Evolutionary conservation across 2,113 vertebrate species (phyloP).

Genomic region (Gymnobelideus leadbeateri): DNA sequence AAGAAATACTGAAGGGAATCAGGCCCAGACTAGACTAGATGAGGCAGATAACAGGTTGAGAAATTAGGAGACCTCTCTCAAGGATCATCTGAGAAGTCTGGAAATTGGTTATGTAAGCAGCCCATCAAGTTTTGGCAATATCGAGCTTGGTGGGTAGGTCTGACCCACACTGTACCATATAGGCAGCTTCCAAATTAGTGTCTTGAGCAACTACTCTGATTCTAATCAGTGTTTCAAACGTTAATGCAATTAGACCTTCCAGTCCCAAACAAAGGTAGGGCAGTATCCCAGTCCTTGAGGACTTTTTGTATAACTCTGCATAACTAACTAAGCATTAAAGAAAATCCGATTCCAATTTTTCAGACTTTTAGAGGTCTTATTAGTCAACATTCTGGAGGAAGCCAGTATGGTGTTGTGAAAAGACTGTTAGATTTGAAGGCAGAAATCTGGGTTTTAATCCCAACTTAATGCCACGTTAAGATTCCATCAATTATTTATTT

Average conservation of each 20-base stretch:
- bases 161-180: background rate
- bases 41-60: slow-evolving; percentile 34
- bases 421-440: background rate
- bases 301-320: background rate
- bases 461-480: background rate
- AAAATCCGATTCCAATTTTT: background rate
- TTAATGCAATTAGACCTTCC: background rate
- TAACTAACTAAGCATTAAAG: background rate
- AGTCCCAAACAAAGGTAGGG: background rate
- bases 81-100: background rate
- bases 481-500: background rate
- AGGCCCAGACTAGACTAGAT: slow-evolving; percentile 37
- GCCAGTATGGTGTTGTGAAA: background rate
- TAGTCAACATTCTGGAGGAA: background rate
- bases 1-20: slow-evolving; percentile 37
- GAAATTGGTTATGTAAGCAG: background rate
- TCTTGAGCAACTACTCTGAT: background rate
- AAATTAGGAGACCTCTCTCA: slow-evolving; percentile 42
- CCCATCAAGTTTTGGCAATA: background rate
- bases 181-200: background rate
- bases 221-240: background rate
- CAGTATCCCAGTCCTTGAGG: background rate
- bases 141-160: background rate
- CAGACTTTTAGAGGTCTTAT: background rate
- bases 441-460: background rate